Evolutionary conservation across 1,140 invertebrate genomes (phyloP), one percentile per base, ranked within the genome.

Genomic region (Drosophila pseudoananassae): DNA sequence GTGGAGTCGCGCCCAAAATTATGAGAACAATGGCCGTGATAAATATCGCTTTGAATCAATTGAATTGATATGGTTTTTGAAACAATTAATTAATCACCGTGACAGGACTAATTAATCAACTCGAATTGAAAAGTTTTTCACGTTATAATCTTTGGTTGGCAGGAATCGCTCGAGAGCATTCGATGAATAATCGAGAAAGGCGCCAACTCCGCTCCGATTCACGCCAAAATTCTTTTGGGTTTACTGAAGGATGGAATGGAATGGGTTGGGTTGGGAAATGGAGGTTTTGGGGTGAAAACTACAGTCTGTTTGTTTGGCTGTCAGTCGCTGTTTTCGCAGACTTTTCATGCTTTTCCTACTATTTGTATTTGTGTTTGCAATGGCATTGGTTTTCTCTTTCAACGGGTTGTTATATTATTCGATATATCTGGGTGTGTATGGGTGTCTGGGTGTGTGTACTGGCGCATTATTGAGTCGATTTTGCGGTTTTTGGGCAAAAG

Each of bases 381-480:
- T 31, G 59, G 54, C 49, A 50, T 55, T 70, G 55, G 47, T 38
- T 54, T 43, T 23, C 33, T 33, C 25, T n/a, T 20, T 46, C 40
- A 15, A 17, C 40, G n/a, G 40, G 40, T 43, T 12, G 33, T 12
- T 36, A 12, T 12, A 36, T 12, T 8, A 8, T 31, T 12, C 4
- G 3, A 36, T 36, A n/a, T 36, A 36, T 36, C 10, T 36, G 10
- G 10, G 12, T n/a, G n/a, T 46, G n/a, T 23, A 46, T 53, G 31
- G 56, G 23, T 49, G 17, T 40, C 2, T 14, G 5, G 6, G 45
- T 47, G 38, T 77, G 63, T 79, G 53, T 55, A 47, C 74, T 72
- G 76, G 71, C 76, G 72, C 71, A 84, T 84, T 79, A 79, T 79
- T 73, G 76, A 84, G 68, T 80, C 81, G 76, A 79, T 84, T 84